Evolutionary conservation across 2,888 invertebrate genomes (phyloP).

Genomic region (Zaprionus lineosus): DNA sequence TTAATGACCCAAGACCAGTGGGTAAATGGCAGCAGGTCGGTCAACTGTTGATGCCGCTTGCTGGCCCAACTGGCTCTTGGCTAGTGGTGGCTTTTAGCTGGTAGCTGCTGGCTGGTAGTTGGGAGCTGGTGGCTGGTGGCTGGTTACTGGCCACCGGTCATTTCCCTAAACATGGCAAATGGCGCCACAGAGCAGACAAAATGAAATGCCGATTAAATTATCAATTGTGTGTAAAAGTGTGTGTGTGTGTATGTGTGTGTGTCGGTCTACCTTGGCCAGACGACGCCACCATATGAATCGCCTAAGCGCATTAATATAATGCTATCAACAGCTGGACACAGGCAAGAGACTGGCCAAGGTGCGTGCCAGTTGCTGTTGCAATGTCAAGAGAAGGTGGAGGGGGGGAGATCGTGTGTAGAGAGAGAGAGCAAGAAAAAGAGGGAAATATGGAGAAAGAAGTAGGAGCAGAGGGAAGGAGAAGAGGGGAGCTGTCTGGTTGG

Average conservation of each 20-base stretch:
- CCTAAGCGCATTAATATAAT: constrained; percentile 74
- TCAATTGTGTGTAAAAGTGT: constrained; percentile 42
- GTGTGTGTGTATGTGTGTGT: constrained; percentile 8
- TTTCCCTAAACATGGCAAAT: constrained; percentile 60
- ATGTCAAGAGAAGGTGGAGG: constrained; percentile 16
- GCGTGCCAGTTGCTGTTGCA: constrained; percentile 25
- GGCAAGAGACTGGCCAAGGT: constrained; percentile 28
- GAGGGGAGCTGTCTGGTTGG: neutral
- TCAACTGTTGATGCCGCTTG: too few species aligned
- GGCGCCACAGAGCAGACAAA: constrained; percentile 64
- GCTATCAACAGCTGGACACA: constrained; percentile 63
- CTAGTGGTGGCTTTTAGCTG: constrained; percentile 3
- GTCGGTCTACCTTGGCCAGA: constrained; percentile 26
- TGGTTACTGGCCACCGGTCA: constrained; percentile 35
- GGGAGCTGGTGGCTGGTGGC: neutral
- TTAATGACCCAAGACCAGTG: constrained; percentile 37
- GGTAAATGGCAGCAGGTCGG: too few species aligned
- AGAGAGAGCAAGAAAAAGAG: too few species aligned
- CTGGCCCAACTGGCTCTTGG: too few species aligned
- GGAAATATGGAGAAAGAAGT: too few species aligned
- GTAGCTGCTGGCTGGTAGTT: too few species aligned
- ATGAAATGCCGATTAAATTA: constrained; percentile 74
- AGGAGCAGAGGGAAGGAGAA: too few species aligned
- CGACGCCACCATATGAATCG: constrained; percentile 37
- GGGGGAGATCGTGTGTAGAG: too few species aligned